phyloP scores from a whole-genome alignment of 64 coral and sea anemone genomes.

The Stylophora pistillata region DNA sequence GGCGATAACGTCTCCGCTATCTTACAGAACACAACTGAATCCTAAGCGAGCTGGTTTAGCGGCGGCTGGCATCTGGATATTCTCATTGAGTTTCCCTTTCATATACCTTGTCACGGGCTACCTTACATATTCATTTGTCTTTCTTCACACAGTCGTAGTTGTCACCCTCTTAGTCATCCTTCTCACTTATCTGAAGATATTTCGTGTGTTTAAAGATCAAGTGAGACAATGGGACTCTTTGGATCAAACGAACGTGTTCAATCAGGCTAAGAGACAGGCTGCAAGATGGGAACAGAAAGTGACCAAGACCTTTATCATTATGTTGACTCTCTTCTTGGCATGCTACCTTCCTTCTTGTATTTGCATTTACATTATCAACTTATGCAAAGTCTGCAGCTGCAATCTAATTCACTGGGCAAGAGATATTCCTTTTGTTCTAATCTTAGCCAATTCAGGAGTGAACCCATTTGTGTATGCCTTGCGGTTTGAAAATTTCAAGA shows the following conservation, averaged over 20 bases:
- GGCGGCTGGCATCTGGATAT: constrained; percentile 66
- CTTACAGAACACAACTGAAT: constrained; percentile 65
- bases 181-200: constrained; percentile 85
- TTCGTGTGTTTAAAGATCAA: constrained; percentile 54
- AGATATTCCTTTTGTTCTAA: constrained; percentile 72
- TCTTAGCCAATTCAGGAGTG: constrained; percentile 66
- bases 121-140: constrained; percentile 73
- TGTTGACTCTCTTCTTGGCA: constrained; percentile 68
- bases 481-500: constrained; percentile 73
- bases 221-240: constrained; percentile 53
- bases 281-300: constrained; percentile 74
- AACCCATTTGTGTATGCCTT: constrained; percentile 88
- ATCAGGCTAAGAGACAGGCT: constrained; percentile 68
- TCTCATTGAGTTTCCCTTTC: constrained; percentile 69
- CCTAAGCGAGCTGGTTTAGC: constrained; percentile 52
- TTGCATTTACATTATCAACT: constrained; percentile 77
- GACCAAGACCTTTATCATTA: constrained; percentile 78
- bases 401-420: constrained; percentile 56
- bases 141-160: constrained; percentile 69
- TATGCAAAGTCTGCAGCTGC: constrained; percentile 73
- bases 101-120: constrained; percentile 72
- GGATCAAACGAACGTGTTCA: constrained; percentile 25
- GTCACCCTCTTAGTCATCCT: constrained; percentile 66
- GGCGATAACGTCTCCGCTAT: constrained; percentile 65
- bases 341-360: constrained; percentile 73